Evolutionary conservation across 2,797 vertebrate species (phyloP).

Genomic region (Sus cebifrons): DNA sequence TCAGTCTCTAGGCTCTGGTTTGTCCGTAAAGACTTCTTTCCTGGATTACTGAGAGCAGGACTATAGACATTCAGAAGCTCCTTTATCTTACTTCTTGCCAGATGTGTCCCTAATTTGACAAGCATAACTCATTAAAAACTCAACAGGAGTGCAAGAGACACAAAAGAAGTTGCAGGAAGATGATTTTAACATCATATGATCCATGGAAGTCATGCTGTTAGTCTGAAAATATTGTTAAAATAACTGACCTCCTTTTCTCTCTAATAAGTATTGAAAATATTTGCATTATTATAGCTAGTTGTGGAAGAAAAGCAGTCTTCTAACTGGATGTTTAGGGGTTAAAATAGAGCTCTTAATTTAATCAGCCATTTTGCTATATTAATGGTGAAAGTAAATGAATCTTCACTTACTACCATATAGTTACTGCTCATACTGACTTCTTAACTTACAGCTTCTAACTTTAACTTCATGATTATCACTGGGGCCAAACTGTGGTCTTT

Average conservation of each 20-base stretch:
- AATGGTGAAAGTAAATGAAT: background rate
- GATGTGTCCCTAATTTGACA: background rate
- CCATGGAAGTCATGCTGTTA: background rate
- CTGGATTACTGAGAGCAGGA: background rate
- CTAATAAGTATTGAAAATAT: background rate
- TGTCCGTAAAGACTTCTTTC: background rate
- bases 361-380: background rate
- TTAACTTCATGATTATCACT: conserved; percentile 7
- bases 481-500: background rate
- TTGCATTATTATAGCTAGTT: conserved; percentile 52
- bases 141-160: background rate
- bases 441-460: conserved; percentile 19
- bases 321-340: background rate
- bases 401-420: background rate
- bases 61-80: background rate
- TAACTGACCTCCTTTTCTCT: background rate
- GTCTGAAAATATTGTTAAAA: conserved; percentile 50
- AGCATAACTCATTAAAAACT: background rate
- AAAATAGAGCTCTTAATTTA: conserved; percentile 48
- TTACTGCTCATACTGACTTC: background rate
- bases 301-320: background rate
- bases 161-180: background rate
- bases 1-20: background rate
- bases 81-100: background rate
- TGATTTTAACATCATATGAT: background rate